phyloP scores from a whole-genome alignment of 2,888 invertebrate genomes.

The Gordius sp. region DNA sequence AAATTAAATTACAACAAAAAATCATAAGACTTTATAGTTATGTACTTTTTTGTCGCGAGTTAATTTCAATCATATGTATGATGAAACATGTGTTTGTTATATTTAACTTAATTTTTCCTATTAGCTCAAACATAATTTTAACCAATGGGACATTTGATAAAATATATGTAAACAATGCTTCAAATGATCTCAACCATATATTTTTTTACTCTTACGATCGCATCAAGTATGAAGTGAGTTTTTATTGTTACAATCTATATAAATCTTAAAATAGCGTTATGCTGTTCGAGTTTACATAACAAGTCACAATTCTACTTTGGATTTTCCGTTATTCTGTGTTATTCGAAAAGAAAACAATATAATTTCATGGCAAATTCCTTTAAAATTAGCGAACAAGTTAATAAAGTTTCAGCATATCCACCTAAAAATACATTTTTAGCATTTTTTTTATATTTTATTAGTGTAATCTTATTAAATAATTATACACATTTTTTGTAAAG shows the following conservation, averaged over 20 bases:
- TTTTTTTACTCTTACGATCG: not conserved
- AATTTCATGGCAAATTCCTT: not conserved
- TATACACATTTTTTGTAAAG: not conserved
- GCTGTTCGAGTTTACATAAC: not conserved
- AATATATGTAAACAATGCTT: not conserved
- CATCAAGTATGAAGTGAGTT: not conserved
- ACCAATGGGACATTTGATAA: not conserved
- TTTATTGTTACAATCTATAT: not conserved
- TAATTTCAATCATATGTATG: too few species aligned
- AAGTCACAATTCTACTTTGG: not conserved
- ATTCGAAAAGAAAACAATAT: not conserved
- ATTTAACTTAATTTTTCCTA: too few species aligned
- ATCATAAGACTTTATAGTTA: too few species aligned
- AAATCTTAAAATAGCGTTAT: not conserved
- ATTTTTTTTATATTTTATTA: not conserved
- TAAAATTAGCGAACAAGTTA: too few species aligned
- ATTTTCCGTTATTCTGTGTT: not conserved
- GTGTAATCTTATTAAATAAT: not conserved
- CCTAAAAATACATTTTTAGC: too few species aligned
- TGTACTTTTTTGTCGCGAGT: too few species aligned
- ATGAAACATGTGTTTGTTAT: too few species aligned
- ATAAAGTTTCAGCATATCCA: too few species aligned
- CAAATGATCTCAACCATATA: not conserved
- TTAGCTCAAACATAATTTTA: too few species aligned
- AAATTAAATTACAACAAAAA: too few species aligned